Evolutionary conservation across 2,888 invertebrate genomes (phyloP).

Genomic region (Napeogenes inachia): DNA sequence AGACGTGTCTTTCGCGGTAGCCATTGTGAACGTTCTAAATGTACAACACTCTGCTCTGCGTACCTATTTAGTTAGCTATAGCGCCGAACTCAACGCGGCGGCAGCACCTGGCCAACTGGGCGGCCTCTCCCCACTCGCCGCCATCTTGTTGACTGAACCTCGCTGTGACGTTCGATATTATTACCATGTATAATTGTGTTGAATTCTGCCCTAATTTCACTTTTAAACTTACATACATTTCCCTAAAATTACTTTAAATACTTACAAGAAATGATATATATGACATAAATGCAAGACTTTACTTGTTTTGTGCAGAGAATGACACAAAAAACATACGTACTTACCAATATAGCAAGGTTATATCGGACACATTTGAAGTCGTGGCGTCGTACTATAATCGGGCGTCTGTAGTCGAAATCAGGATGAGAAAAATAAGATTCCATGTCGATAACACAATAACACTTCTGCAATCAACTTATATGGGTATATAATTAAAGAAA

Average conservation of each 20-base stretch:
- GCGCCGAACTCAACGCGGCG: constrained; percentile 78
- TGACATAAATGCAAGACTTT: constrained; percentile 1
- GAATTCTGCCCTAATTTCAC: constrained; percentile 44
- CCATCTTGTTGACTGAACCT: constrained; percentile 72
- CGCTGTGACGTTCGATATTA: constrained; percentile 74
- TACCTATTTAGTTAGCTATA: constrained; percentile 76
- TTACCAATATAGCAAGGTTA: constrained; percentile 68
- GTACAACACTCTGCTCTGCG: constrained; percentile 66
- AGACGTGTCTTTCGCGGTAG: constrained; percentile 92
- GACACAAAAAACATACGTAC: constrained; percentile 66
- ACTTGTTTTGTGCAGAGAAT: constrained; percentile 29
- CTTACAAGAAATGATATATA: background rate
- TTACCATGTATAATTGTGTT: constrained; percentile 58
- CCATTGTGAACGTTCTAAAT: constrained; percentile 84
- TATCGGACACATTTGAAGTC: constrained; percentile 66
- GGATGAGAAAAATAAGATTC: constrained; percentile 61
- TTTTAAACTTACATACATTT: constrained; percentile 13
- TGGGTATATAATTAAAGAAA: constrained; percentile 50
- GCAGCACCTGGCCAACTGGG: constrained; percentile 79
- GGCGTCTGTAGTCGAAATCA: constrained; percentile 69
- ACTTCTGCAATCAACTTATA: constrained; percentile 45
- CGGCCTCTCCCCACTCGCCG: constrained; percentile 76
- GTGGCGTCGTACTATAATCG: constrained; percentile 71
- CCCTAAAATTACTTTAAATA: background rate
- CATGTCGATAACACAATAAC: constrained; percentile 57